These are phyloP conservation scores for Venustoraphidia nigricollis DNA, from an alignment of 2,888 invertebrate species.

Conservation along the genomic window DNA sequence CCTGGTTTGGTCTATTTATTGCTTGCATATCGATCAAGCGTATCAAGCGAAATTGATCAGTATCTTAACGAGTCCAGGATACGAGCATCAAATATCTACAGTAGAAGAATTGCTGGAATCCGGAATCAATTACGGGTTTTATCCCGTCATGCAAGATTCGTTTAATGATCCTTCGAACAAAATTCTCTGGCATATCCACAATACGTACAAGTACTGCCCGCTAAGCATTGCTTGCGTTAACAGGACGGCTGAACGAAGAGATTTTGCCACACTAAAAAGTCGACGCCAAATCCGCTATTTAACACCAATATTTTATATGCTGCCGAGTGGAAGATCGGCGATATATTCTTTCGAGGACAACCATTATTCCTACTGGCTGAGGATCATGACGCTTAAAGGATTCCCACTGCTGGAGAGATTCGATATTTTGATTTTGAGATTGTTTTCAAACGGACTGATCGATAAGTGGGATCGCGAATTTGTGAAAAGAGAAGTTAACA, in stretches of 20 bases:
- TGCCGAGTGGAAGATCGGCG: slow-evolving; percentile 9
- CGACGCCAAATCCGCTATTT: slow-evolving; percentile 11
- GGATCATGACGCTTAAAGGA: background rate
- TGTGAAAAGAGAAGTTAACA: too few species aligned
- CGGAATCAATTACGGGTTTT: slow-evolving; percentile 29
- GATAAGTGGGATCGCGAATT: background rate
- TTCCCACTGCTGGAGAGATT: background rate
- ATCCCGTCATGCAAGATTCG: slow-evolving; percentile 4
- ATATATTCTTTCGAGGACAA: slow-evolving; percentile 9
- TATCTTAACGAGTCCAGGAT: slow-evolving; percentile 36
- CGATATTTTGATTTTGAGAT: background rate
- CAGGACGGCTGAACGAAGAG: slow-evolving; percentile 10
- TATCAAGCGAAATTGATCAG: slow-evolving; percentile 42
- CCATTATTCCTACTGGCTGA: too few species aligned
- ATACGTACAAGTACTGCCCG: slow-evolving; percentile 12
- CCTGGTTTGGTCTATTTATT: slow-evolving; percentile 33
- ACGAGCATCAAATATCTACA: slow-evolving; percentile 35
- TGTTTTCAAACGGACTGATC: background rate
- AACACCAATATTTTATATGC: slow-evolving; percentile 11
- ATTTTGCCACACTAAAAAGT: slow-evolving; percentile 13
- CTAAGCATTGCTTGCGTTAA: slow-evolving; percentile 12
- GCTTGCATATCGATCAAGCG: slow-evolving; percentile 33
- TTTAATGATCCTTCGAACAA: slow-evolving; percentile 7
- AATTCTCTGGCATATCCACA: slow-evolving; percentile 7
- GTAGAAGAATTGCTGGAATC: slow-evolving; percentile 32